Evolutionary conservation across 2,113 vertebrate genomes (phyloP), one percentile per base, ranked within the genome.

Genomic region (Cololabis saira): DNA sequence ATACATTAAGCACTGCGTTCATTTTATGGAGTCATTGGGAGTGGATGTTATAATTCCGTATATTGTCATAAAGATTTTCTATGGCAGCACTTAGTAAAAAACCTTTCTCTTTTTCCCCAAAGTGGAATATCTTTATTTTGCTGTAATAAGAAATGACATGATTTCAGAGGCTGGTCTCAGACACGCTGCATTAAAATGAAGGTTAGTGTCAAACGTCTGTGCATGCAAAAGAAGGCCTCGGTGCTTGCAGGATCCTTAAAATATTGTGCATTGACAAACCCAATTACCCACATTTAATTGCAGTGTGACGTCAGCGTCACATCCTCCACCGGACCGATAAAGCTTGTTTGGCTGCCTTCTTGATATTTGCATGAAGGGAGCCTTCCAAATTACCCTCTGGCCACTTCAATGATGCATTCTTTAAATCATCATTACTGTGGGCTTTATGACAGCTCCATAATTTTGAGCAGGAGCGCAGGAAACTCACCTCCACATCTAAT

Each of bases 401-500:
- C n/a, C 19, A 12, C 42, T 47, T 10, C 13, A 37, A 22, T 30
- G 60, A 27, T 43, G 27, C 13, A 47, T 65, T 30, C n/a, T 19
- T 58, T 76, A 77, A 75, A 63, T 71, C 55, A 60, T 13, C 45
- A 11, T 64, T 16, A 27, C 17, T 60, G 16, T 52, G 5, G 48
- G 27, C 52, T 40, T 64, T 37, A 56, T 63, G 57, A 65, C 49
- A 71, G 52, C 17, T 43, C 8, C 43, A 49, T 27, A 16, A 8
- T 51, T 44, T 17, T 33, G 3, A 74, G 61, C 18, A 14, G 48
- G 41, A 27, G 24, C 53, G 27, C 17, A 42, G 12, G 43, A 71
- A 50, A 45, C 52, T 51, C 54, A 66, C 56, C 69, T 76, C 60
- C 40, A 56, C 47, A 61, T 55, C 57, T 59, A 52, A 83, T 76